Base-by-base conservation (phyloP, 64 coral and sea anemone species). In the Stichodactyla mertensii region DNA sequence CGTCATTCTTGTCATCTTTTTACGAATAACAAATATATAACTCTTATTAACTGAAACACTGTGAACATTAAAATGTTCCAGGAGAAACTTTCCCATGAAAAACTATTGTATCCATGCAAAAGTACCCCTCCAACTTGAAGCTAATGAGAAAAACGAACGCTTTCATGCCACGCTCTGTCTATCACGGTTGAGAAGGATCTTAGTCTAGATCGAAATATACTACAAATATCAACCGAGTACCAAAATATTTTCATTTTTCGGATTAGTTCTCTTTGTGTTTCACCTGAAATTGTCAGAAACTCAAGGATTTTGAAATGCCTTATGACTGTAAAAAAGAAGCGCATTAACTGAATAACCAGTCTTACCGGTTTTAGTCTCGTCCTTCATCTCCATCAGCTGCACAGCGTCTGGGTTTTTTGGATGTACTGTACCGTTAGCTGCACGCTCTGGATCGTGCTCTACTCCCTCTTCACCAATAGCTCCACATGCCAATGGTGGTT, bases 401-500 rank as follows among this genome's bases (percentile, higher is more conserved):
- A 87, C 31, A 11, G 45, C 36, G 16, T 82, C 90, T 5, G 58
- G 20, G 18, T 83, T 28, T 11, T 59, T 80, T 5, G 55, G 12
- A 31, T 20, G 64, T 53, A 71, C 6, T 12, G 12, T 22, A 5
- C 88, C 92, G 53, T 90, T 89, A 52, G 71, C 88, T 13, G 52
- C 28, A 19, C 79, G 55, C 51, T 74, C 77, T 26, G 36, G 57
- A 8, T 51, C 57, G 6, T 53, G 20, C 51, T 31, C 81, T 51
- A 31, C 53, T 36, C 26, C 78, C 52, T 80, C 87, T 71, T 89
- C 88, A 12, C 78, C 92, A 86, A 86, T 79, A 9, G 83, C 58
- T 14, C 87, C 84, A 51, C 52, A 69, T 55, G 85, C 58, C 3
- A 89, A 61, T 54, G 94, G 94, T n/a, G 90, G 94, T 6, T 95